These are phyloP conservation scores for Drosophila tristis DNA, from an alignment of 1,140 invertebrate genomes.

Conservation along the genomic window DNA sequence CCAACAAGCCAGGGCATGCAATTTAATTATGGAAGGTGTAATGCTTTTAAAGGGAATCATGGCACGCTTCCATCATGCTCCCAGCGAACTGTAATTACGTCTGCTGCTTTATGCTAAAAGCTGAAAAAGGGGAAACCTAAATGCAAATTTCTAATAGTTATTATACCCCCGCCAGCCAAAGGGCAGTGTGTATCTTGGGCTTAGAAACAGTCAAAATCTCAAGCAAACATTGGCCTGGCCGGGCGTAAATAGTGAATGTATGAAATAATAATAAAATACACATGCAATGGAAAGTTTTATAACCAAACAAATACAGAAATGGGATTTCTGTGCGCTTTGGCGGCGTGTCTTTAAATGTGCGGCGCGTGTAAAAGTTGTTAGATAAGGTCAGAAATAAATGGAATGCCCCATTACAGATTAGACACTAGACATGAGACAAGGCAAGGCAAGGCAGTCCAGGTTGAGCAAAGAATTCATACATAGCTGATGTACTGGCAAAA, in stretches of 20 bases:
- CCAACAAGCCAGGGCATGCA: constrained; percentile 19
- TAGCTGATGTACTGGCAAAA: constrained; percentile 27
- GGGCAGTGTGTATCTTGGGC: constrained; percentile 12
- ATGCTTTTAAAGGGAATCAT: background rate
- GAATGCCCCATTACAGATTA: constrained; percentile 47
- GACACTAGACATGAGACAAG: background rate
- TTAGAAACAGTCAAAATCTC: constrained; percentile 35
- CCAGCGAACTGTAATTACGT: too few relatives aligned
- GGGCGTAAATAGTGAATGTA: constrained; percentile 45
- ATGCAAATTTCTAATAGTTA: background rate
- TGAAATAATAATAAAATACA: constrained; percentile 42
- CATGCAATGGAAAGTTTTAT: constrained; percentile 62
- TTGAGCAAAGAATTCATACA: background rate
- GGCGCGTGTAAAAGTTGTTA: constrained; percentile 66
- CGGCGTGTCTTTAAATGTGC: constrained; percentile 29
- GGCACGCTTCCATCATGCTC: too few relatives aligned
- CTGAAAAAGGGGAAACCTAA: too few relatives aligned
- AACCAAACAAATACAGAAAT: constrained; percentile 3
- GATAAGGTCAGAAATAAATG: constrained; percentile 47
- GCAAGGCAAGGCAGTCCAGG: background rate
- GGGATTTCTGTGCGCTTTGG: constrained; percentile 23
- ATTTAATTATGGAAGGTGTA: background rate
- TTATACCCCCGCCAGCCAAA: background rate
- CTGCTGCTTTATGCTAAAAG: too few relatives aligned
- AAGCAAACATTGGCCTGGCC: constrained; percentile 23